These are phyloP conservation scores for Actinia equina DNA, from an alignment of 64 coral and sea anemone genomes.

Conservation along the genomic window DNA sequence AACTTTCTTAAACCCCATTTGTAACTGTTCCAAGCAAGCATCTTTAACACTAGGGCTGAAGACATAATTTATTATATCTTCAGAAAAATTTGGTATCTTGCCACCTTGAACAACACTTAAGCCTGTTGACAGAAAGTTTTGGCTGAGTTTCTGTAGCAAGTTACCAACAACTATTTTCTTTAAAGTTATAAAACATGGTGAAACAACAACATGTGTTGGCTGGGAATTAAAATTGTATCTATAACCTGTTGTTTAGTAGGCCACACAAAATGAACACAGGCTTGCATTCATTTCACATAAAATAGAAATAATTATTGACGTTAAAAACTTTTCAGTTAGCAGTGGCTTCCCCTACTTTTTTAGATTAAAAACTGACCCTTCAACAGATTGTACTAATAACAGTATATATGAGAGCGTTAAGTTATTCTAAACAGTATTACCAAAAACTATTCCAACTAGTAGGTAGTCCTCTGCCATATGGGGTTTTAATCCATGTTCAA, in stretches of 20 bases:
- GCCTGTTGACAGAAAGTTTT: not conserved
- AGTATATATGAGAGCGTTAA: not conserved
- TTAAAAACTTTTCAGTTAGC: not conserved
- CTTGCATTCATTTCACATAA: too few species aligned
- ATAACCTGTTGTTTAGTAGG: not conserved
- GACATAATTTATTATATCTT: not conserved
- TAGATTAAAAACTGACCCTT: not conserved
- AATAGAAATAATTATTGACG: not conserved
- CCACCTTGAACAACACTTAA: slow-evolving; percentile 7
- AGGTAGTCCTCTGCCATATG: slow-evolving; percentile 27
- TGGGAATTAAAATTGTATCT: too few species aligned
- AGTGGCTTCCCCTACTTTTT: not conserved
- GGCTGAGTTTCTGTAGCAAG: not conserved
- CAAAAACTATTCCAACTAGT: slow-evolving; percentile 36
- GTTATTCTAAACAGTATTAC: slow-evolving; percentile 9
- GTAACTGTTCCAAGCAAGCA: not conserved
- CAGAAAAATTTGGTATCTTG: not conserved
- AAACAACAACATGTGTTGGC: not conserved
- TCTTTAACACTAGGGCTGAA: not conserved
- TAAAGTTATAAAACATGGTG: not conserved
- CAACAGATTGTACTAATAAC: not conserved
- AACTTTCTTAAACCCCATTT: not conserved
- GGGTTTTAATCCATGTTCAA: slow-evolving; percentile 35
- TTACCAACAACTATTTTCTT: not conserved
- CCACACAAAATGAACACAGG: not conserved